These are phyloP conservation scores for Leucopsar rothschildi DNA, from an alignment of 2,113 vertebrate genomes.

Conservation along the genomic window DNA sequence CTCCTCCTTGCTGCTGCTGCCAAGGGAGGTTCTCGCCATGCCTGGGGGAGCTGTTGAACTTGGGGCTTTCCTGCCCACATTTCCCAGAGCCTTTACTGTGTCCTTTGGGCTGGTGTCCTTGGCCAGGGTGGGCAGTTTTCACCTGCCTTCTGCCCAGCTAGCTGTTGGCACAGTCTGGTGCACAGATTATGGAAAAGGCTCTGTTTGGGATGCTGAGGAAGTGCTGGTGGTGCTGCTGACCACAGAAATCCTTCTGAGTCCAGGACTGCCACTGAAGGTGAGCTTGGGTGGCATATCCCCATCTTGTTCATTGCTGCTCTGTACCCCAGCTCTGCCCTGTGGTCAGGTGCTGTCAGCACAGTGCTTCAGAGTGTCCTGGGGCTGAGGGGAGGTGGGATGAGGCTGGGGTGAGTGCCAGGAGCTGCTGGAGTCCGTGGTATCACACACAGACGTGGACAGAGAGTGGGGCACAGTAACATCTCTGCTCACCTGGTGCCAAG, in stretches of 20 bases:
- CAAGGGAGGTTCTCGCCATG: not conserved
- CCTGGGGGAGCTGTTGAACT: not conserved
- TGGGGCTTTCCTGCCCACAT: not conserved
- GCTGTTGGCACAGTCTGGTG: not conserved
- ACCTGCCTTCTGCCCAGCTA: not conserved
- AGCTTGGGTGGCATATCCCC: not conserved
- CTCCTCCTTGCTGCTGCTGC: not conserved
- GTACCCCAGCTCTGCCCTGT: rapidly evolving
- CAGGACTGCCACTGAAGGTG: not conserved
- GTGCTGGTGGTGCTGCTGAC: not conserved
- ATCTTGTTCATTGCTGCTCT: not conserved
- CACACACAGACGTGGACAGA: rapidly evolving
- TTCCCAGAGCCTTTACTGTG: not conserved
- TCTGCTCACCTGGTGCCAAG: rapidly evolving
- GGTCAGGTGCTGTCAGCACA: rapidly evolving
- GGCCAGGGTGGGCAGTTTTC: not conserved
- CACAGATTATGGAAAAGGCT: not conserved
- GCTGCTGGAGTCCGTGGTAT: not conserved
- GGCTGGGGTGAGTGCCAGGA: not conserved
- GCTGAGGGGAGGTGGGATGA: not conserved
- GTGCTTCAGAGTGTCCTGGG: not conserved
- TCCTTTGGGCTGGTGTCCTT: not conserved
- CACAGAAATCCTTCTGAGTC: not conserved
- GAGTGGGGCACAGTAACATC: rapidly evolving
- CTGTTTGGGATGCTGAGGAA: not conserved